Evolutionary conservation across 2,113 vertebrate genomes (phyloP).

Genomic region (Calcarius ornatus): DNA sequence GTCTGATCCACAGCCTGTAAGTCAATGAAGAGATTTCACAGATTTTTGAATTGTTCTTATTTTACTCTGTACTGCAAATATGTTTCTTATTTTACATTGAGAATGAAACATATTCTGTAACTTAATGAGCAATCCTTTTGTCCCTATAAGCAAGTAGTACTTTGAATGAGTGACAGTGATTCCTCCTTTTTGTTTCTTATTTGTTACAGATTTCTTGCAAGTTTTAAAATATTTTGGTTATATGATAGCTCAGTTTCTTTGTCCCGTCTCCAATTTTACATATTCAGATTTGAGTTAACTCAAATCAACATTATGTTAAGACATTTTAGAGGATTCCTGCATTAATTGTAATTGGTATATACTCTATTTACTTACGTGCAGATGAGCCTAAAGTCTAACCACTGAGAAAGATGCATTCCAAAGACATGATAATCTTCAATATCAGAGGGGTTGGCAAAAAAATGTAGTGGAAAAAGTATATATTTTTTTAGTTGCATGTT

Average conservation of each 20-base stretch:
- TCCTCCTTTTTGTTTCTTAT: not conserved
- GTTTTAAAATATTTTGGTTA: not conserved
- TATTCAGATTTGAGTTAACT: not conserved
- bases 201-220: not conserved
- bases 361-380: not conserved
- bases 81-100: not conserved
- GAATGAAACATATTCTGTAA: not conserved
- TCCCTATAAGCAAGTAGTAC: not conserved
- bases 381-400: not conserved
- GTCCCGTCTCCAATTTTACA: not conserved
- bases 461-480: not conserved
- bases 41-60: not conserved
- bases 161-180: not conserved
- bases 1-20: not conserved
- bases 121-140: not conserved
- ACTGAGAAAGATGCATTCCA: not conserved
- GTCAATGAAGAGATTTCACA: not conserved
- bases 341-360: not conserved
- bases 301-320: not conserved
- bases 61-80: not conserved
- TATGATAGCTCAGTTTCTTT: not conserved
- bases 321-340: not conserved
- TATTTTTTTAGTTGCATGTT: not conserved
- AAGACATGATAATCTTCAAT: not conserved
- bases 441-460: not conserved